These are phyloP conservation scores for Caiman crocodilus DNA, from an alignment of 2,797 vertebrate species.

Conservation along the genomic window DNA sequence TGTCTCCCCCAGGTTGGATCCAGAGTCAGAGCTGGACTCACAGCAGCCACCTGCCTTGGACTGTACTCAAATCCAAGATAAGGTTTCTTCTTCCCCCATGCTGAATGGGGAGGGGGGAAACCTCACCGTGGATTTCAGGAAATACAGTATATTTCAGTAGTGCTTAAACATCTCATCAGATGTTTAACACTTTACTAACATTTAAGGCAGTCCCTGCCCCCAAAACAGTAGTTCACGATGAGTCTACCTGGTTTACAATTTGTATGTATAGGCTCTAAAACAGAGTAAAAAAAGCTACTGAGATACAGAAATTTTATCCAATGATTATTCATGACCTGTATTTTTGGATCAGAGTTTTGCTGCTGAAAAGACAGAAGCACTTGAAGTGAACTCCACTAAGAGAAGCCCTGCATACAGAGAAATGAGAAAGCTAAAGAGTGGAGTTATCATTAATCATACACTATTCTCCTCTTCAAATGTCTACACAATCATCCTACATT, in stretches of 20 bases:
- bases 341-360: not conserved
- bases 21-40: too few species aligned
- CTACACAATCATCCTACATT: not conserved
- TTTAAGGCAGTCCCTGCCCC: not conserved
- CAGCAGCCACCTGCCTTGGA: too few species aligned
- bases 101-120: too few species aligned
- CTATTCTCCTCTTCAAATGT: conserved; percentile 22
- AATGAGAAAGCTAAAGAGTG: not conserved
- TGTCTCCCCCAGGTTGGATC: too few species aligned
- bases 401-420: not conserved
- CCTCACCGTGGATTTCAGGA: too few species aligned
- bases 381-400: not conserved
- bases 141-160: not conserved
- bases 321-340: not conserved
- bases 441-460: conserved; percentile 2
- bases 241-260: not conserved
- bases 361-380: not conserved
- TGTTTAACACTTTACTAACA: not conserved
- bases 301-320: not conserved
- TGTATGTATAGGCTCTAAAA: not conserved
- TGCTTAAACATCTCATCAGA: not conserved
- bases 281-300: not conserved
- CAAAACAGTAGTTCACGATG: not conserved
- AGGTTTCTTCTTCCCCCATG: too few species aligned
- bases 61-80: too few species aligned